A percentile compares a stretch with the other conserved stretches of the same genome.
Evolutionary conservation across 2,888 invertebrate genomes (phyloP).

Genomic region (Tineola bisselliella): DNA sequence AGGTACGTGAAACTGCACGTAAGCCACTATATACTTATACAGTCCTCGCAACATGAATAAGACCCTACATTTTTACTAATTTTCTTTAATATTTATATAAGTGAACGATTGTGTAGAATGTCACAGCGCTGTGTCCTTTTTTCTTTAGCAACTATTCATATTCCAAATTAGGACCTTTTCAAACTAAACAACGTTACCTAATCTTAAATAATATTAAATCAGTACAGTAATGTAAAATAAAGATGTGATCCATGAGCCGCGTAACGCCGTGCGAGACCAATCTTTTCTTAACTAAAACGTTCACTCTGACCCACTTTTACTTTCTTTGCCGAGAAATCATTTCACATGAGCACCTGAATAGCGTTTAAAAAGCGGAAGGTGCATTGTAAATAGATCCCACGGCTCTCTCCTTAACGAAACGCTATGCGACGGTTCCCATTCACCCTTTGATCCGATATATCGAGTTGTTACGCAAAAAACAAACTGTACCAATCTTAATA

Average conservation of each 20-base stretch:
- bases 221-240: background rate
- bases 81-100: no score
- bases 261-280: background rate
- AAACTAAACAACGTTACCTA: background rate
- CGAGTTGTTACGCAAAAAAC: background rate
- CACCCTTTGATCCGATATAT: constrained; percentile 20
- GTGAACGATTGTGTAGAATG: no score
- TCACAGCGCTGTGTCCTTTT: no score
- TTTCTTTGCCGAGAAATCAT: constrained; percentile 56
- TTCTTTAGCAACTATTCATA: no score
- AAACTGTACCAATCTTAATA: background rate
- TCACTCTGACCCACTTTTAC: constrained; percentile 53
- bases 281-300: constrained; percentile 19
- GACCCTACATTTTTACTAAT: no score
- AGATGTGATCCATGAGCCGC: background rate
- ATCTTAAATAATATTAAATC: background rate
- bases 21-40: no score
- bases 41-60: no score
- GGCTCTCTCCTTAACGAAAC: constrained; percentile 33
- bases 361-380: constrained; percentile 53
- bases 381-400: constrained; percentile 47
- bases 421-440: constrained; percentile 19
- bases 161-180: no score
- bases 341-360: constrained; percentile 51
- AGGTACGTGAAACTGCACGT: no score